Percentiles rank a stretch among this genome's conserved stretches.
These are phyloP conservation scores for Dipus sagitta DNA, from an alignment of 2,797 vertebrate species.

Conservation along the genomic window DNA sequence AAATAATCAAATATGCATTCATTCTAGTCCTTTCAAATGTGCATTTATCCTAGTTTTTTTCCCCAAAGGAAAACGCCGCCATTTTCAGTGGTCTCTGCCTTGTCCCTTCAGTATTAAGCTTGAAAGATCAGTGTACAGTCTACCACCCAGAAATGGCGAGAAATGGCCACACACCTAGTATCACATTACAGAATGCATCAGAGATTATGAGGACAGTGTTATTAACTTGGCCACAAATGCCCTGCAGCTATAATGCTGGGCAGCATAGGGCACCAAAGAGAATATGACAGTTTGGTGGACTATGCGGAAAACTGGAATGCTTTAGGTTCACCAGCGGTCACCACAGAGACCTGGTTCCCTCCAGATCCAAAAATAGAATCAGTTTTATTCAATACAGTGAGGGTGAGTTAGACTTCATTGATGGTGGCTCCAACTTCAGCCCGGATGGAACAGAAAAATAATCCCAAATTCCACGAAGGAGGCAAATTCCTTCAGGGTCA, in stretches of 20 bases:
- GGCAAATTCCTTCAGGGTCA: not conserved
- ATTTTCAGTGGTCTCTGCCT: not conserved
- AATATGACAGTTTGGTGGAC: not conserved
- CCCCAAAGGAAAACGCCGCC: conserved; percentile 32
- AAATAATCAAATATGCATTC: not conserved
- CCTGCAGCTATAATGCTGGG: not conserved
- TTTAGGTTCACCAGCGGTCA: not conserved
- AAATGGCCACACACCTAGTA: not conserved
- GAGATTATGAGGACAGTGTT: not conserved
- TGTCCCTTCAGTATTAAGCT: not conserved
- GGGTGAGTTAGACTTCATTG: not conserved
- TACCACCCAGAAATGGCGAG: not conserved
- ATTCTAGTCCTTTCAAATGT: not conserved
- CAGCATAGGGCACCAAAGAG: not conserved
- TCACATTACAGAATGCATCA: not conserved
- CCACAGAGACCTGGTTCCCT: not conserved
- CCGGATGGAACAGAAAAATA: not conserved
- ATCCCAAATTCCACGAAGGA: not conserved
- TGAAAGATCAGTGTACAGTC: not conserved
- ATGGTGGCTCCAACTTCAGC: not conserved
- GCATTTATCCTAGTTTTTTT: not conserved
- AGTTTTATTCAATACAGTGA: not conserved
- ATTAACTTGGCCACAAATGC: not conserved
- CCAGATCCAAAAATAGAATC: not conserved
- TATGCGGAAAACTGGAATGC: not conserved